These are phyloP conservation scores for Holotrichia oblita DNA, from an alignment of 1,140 invertebrate species.

Conservation along the genomic window DNA sequence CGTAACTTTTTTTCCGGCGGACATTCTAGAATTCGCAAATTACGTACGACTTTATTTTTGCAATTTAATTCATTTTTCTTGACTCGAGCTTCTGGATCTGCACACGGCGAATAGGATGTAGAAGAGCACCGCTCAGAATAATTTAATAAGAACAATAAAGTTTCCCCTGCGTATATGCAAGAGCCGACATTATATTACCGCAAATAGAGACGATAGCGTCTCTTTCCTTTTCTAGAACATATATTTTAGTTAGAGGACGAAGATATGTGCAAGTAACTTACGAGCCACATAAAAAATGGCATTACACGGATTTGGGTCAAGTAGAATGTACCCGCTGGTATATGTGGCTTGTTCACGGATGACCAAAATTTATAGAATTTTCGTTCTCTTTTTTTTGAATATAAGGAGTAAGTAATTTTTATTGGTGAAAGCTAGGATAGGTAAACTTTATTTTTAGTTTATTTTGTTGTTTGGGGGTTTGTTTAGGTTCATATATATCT, in stretches of 20 bases:
- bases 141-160: conserved; percentile 25
- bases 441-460: too few relatives aligned
- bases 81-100: neutral
- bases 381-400: neutral
- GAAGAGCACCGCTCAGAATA: neutral
- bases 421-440: too few relatives aligned
- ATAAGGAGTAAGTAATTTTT: too few relatives aligned
- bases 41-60: conserved; percentile 5
- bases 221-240: neutral
- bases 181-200: neutral
- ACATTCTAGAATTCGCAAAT: neutral
- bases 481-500: too few relatives aligned
- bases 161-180: conserved; percentile 7
- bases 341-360: neutral
- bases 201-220: neutral
- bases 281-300: conserved; percentile 20
- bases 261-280: conserved; percentile 27
- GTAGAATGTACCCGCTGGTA: neutral
- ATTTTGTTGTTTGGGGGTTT: too few relatives aligned
- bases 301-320: conserved; percentile 20
- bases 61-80: neutral
- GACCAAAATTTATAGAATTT: conserved; percentile 24
- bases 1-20: neutral
- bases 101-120: neutral
- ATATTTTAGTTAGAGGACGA: conserved; percentile 24